phyloP scores from a whole-genome alignment of 1,140 invertebrate species.

The Periplaneta americana region DNA sequence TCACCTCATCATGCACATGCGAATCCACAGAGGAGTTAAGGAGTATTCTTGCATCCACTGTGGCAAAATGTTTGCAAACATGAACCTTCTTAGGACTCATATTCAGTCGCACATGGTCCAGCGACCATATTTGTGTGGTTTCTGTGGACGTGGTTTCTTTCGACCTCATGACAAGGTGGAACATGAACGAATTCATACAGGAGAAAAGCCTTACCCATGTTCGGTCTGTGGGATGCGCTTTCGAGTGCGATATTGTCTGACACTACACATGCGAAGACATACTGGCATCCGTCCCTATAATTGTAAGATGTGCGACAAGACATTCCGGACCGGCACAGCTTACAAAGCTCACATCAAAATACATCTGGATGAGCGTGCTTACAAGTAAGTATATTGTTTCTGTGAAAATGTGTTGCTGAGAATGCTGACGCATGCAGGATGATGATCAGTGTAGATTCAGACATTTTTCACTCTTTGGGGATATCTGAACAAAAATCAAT shows the following conservation, averaged over 20 bases:
- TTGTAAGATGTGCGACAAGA: background rate
- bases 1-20: constrained; percentile 51
- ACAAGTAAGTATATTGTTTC: too few relatives aligned
- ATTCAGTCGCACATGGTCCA: background rate
- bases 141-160: background rate
- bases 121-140: background rate
- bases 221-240: background rate
- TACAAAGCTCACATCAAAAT: background rate
- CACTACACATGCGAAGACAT: background rate
- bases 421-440: too few relatives aligned
- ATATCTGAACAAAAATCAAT: too few relatives aligned
- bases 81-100: background rate
- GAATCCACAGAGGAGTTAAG: constrained; percentile 47
- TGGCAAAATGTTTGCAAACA: background rate
- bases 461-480: too few relatives aligned
- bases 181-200: constrained; percentile 5
- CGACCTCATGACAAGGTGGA: background rate
- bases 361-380: constrained; percentile 1
- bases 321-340: background rate
- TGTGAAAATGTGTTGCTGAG: too few relatives aligned
- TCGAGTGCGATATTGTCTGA: background rate
- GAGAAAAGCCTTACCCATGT: background rate
- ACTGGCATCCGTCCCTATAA: background rate
- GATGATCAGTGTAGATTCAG: too few relatives aligned
- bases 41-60: constrained; percentile 45